These are phyloP conservation scores for Herpetotheres cachinnans DNA, from an alignment of 2,113 vertebrate genomes.

Conservation along the genomic window DNA sequence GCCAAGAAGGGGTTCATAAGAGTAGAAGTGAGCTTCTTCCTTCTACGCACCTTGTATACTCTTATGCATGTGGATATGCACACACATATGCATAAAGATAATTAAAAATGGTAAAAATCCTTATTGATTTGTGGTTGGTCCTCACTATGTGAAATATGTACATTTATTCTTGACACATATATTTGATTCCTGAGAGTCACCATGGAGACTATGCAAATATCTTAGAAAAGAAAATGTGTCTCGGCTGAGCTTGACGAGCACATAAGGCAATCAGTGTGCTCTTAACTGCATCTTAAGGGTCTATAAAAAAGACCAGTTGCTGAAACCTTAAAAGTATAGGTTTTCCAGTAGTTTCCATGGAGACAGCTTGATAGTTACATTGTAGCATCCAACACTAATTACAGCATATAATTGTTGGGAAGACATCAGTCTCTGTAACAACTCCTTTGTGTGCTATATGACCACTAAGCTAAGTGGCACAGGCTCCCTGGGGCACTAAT, in stretches of 20 bases:
- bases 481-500: not conserved
- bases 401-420: constrained; percentile 33
- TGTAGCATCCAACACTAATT: constrained; percentile 63
- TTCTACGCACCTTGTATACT: not conserved
- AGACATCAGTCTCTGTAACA: constrained; percentile 65
- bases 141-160: not conserved
- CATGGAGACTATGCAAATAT: not conserved
- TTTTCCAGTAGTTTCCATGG: constrained; percentile 64
- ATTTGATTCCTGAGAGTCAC: not conserved
- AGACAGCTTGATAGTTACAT: constrained; percentile 39
- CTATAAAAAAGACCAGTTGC: constrained; percentile 28
- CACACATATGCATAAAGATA: not conserved
- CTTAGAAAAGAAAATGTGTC: not conserved
- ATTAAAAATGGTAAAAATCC: not conserved
- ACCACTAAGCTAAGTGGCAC: not conserved
- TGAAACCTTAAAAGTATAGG: constrained; percentile 49
- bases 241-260: not conserved
- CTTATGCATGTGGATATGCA: not conserved
- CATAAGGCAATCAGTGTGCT: constrained; percentile 17
- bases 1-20: not conserved
- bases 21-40: not conserved
- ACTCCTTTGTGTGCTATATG: constrained; percentile 23
- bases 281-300: constrained; percentile 37
- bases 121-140: not conserved
- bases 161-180: not conserved